Percentiles rank a stretch among this genome's conserved stretches.
Evolutionary conservation across 2,797 vertebrate species (phyloP).

Genomic region (Macropodus opercularis): DNA sequence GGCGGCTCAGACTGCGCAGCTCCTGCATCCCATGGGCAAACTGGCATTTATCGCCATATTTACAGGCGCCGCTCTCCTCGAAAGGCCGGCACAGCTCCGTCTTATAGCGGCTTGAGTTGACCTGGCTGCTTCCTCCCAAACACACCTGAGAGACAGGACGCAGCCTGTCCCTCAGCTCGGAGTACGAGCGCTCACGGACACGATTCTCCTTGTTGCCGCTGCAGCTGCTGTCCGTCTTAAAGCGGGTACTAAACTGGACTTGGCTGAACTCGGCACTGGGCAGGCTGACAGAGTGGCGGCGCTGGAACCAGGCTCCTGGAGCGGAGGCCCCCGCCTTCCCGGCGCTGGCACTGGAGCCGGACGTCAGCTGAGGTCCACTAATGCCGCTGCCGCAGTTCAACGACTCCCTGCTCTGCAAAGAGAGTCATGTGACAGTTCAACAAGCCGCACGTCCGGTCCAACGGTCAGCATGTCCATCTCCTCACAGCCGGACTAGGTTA

Average conservation of each 20-base stretch:
- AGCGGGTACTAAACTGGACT: slow-evolving; percentile 83
- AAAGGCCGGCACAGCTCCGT: slow-evolving; percentile 87
- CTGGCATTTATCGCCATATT: slow-evolving; percentile 87
- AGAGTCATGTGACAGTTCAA: not conserved
- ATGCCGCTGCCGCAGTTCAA: slow-evolving; percentile 79
- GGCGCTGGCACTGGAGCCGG: slow-evolving; percentile 46
- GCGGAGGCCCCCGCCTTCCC: slow-evolving; percentile 84
- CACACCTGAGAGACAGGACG: slow-evolving; percentile 67
- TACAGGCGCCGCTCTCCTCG: slow-evolving; percentile 85
- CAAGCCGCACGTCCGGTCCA: not conserved
- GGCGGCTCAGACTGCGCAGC: slow-evolving; percentile 84
- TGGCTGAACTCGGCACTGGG: slow-evolving; percentile 83
- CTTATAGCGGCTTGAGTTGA: slow-evolving; percentile 87
- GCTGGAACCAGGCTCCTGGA: slow-evolving; percentile 76
- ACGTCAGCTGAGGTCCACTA: slow-evolving; percentile 58
- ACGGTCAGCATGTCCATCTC: not conserved
- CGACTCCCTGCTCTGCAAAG: slow-evolving; percentile 85
- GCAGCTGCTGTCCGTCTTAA: slow-evolving; percentile 72
- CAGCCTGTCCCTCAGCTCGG: slow-evolving; percentile 83
- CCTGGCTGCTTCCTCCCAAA: slow-evolving; percentile 68
- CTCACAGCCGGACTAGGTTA: not conserved
- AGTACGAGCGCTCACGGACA: slow-evolving; percentile 87
- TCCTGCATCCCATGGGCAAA: slow-evolving; percentile 86
- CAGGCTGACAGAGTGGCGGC: slow-evolving; percentile 86
- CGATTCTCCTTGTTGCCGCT: slow-evolving; percentile 82